A percentile compares a stretch with the other conserved stretches of the same genome.
These are phyloP conservation scores for Drosophila subpulchrella DNA, from an alignment of 1,140 invertebrate species.

Conservation along the genomic window DNA sequence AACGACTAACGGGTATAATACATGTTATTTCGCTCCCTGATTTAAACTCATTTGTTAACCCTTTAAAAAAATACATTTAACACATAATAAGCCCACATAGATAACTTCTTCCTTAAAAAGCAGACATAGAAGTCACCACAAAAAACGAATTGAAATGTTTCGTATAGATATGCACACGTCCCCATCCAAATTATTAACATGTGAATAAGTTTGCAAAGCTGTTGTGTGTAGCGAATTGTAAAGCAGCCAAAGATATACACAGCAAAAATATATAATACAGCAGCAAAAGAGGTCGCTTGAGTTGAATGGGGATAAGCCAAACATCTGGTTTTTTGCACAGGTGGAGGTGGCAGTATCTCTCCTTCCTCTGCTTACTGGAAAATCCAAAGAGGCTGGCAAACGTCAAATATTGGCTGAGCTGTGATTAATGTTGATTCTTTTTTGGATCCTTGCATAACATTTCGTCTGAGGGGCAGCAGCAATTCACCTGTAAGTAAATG, in stretches of 20 bases:
- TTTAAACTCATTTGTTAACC: constrained; percentile 17
- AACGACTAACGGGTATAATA: too few relatives aligned
- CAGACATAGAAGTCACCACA: constrained; percentile 16
- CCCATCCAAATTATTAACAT: constrained; percentile 69
- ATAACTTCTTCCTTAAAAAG: constrained; percentile 13
- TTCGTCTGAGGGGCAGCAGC: constrained; percentile 39
- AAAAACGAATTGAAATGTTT: constrained; percentile 38
- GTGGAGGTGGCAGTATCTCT: background rate
- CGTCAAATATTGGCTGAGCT: constrained; percentile 82
- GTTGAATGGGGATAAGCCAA: constrained; percentile 40
- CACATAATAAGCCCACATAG: constrained; percentile 22
- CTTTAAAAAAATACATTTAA: constrained; percentile 11
- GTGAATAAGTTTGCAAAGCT: constrained; percentile 57
- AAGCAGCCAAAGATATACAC: constrained; percentile 8
- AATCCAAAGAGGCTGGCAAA: constrained; percentile 60
- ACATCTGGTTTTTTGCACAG: background rate
- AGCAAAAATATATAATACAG: constrained; percentile 5
- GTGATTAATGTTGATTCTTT: constrained; percentile 82
- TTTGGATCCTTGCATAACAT: constrained; percentile 53
- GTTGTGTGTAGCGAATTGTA: constrained; percentile 34
- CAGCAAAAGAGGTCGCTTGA: constrained; percentile 30
- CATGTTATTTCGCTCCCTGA: too few relatives aligned
- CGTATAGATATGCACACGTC: constrained; percentile 29
- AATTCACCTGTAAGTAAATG: constrained; percentile 64
- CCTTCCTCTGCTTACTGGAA: background rate